Evolutionary conservation across 2,113 vertebrate species (phyloP).

Genomic region (Diadophis punctatus): DNA sequence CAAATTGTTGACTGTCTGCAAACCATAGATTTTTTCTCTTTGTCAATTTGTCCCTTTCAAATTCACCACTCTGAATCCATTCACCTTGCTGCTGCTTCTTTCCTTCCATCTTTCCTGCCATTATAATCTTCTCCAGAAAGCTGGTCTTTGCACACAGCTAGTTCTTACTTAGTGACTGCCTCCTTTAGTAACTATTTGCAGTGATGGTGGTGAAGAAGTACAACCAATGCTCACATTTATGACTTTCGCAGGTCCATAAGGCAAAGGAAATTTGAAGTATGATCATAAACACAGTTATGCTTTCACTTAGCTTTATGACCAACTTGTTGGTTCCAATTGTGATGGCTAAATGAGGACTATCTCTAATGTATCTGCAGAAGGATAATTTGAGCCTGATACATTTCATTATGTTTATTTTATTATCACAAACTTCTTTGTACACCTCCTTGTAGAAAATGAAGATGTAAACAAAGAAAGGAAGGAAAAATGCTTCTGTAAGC

Average conservation of each 20-base stretch:
- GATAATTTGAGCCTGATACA: background rate
- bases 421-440: background rate
- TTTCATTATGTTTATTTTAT: background rate
- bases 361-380: background rate
- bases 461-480: background rate
- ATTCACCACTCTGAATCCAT: background rate
- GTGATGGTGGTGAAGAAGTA: background rate
- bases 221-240: background rate
- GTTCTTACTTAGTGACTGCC: background rate
- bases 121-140: background rate
- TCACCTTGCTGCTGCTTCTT: background rate
- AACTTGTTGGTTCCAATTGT: background rate
- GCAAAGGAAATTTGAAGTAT: background rate
- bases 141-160: background rate
- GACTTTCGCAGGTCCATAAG: background rate
- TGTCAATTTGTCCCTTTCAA: background rate
- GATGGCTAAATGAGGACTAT: background rate
- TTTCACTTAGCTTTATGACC: background rate
- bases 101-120: background rate
- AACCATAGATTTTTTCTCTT: background rate
- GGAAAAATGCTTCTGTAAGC: background rate
- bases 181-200: background rate
- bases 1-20: background rate
- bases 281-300: background rate
- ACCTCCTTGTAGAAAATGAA: background rate